Evolutionary conservation across 2,797 vertebrate species (phyloP), one percentile per base, ranked within the genome.

Genomic region (Ambastaia sidthimunki): DNA sequence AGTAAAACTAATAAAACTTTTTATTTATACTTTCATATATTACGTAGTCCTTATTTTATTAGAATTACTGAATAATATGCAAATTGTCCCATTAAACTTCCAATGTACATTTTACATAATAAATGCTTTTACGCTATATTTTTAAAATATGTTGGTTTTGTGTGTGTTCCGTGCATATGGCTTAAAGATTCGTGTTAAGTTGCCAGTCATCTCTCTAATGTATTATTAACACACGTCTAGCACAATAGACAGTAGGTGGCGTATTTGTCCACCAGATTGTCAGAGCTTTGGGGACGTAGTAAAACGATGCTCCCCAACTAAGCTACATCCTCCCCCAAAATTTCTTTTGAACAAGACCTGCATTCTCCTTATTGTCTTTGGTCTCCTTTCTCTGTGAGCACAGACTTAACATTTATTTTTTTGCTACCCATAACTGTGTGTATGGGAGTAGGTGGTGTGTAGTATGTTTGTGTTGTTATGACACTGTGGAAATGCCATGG

Each of bases 401-500:
- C 28, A 75, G 13, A 73, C 76, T 19, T 57, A 66, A 68, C 48
- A 57, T 72, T 34, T 48, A 3, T 69, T 16, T 78, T n/a, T 68
- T 54, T 62, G 25, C 12, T 23, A 62, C 13, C 23, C 25, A 67
- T 60, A 34, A 60, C 75, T 66, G 74, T 78, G 34, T 80, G n/a
- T 75, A 72, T 63, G 68, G 21, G 48, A 44, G 80, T 60, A 59
- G 15, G 59, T 50, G 65, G 63, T 79, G 76, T 62, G 59, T 69
- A 80, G 80, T 76, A 76, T 76, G 80, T 74, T 69, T 41, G 69
- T 50, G 69, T 50, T 59, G 55, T 83, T 73, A 68, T 77, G 28
- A 74, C 74, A 80, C 18, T 16, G 72, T 76, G 76, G 59, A 67
- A 60, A 74, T 70, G 80, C 80, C 76, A 85, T 83, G 81, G 73